These are phyloP conservation scores for Drosophila kurseongensis DNA, from an alignment of 1,140 invertebrate species.

Conservation along the genomic window DNA sequence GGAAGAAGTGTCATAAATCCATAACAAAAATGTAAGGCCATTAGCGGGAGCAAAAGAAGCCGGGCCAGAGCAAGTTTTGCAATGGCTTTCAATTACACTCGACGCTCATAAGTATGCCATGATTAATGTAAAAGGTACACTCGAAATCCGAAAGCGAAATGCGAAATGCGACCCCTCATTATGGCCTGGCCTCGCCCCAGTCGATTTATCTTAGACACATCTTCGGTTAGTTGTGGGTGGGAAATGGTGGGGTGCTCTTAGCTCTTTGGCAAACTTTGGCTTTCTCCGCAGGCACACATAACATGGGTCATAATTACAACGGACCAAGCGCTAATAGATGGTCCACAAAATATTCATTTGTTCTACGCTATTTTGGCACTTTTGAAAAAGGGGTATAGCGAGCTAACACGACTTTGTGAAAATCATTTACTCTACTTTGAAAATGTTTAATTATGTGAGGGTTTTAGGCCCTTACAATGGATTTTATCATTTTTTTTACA, in stretches of 20 bases:
- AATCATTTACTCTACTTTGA: not conserved
- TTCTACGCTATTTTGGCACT: slow-evolving; percentile 15
- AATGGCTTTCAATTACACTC: slow-evolving; percentile 81
- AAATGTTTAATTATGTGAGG: not conserved
- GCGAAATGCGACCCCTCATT: slow-evolving; percentile 57
- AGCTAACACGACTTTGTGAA: not conserved
- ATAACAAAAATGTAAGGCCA: slow-evolving; percentile 70
- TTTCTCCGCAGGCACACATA: slow-evolving; percentile 16
- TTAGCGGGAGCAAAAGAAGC: slow-evolving; percentile 38
- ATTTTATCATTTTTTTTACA: rapidly evolving
- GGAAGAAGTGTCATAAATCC: slow-evolving; percentile 64
- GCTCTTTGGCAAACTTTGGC: slow-evolving; percentile 60
- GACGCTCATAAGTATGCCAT: slow-evolving; percentile 81
- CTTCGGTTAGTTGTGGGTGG: slow-evolving; percentile 19
- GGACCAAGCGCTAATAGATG: slow-evolving; percentile 59
- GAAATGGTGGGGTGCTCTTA: slow-evolving; percentile 17
- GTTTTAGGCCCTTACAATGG: not conserved
- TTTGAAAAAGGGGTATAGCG: not conserved
- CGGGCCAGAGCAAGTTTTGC: slow-evolving; percentile 64
- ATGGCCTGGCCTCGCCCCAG: slow-evolving; percentile 39
- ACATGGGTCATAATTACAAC: slow-evolving; percentile 64
- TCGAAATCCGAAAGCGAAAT: slow-evolving; percentile 31
- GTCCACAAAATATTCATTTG: slow-evolving; percentile 56
- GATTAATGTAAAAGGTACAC: slow-evolving; percentile 78
- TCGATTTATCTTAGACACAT: slow-evolving; percentile 74